A percentile compares a stretch with the other conserved stretches of the same genome.
These are phyloP conservation scores for Sipha flava DNA, from an alignment of 1,140 invertebrate genomes.

Conservation along the genomic window DNA sequence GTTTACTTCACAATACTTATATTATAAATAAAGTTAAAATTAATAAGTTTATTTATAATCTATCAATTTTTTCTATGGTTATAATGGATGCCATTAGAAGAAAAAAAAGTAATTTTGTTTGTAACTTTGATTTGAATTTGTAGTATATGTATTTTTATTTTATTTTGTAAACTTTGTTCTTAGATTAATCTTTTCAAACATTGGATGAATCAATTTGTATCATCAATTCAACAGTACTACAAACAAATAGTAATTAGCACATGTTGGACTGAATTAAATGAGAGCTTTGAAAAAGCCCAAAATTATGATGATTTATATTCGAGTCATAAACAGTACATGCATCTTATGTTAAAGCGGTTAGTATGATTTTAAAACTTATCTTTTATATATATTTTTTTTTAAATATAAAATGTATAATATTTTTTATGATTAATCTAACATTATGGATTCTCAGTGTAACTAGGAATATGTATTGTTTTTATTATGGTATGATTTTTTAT, in stretches of 20 bases:
- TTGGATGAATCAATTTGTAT: constrained; percentile 7
- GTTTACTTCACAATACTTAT: too few relatives aligned
- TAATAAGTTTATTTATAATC: too few relatives aligned
- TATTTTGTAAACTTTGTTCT: not conserved
- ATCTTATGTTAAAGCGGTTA: not conserved
- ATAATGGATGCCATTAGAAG: too few relatives aligned
- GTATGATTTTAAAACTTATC: not conserved
- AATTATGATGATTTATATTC: constrained; percentile 2
- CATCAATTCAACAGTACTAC: constrained; percentile 24
- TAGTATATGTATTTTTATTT: not conserved
- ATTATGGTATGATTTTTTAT: too few relatives aligned
- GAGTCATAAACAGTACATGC: constrained; percentile 14
- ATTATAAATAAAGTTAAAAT: not conserved
- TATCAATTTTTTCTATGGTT: too few relatives aligned
- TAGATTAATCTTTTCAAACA: constrained; percentile 21
- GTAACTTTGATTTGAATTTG: too few relatives aligned
- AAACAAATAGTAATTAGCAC: not conserved
- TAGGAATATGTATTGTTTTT: too few relatives aligned
- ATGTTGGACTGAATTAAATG: not conserved
- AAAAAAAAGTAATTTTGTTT: too few relatives aligned
- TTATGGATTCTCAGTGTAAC: too few relatives aligned
- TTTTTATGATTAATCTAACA: too few relatives aligned
- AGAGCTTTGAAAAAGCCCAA: not conserved
- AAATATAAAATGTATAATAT: too few relatives aligned
- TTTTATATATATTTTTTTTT: too few relatives aligned